Conservation (phyloP, 2,797 vertebrate genomes). For the Syndactyla subalaris region DNA sequence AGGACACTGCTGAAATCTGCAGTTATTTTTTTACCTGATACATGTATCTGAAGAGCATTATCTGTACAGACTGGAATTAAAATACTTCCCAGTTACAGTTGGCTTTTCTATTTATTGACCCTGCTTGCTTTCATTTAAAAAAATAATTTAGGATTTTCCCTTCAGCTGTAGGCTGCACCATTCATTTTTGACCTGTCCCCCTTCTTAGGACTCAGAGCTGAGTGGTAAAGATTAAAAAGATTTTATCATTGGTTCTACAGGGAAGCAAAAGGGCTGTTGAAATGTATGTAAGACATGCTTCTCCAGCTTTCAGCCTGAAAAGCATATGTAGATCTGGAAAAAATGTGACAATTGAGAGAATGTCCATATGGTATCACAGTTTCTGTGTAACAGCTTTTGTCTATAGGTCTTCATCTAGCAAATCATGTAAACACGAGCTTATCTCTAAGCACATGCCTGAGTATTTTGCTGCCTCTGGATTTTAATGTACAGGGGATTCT, state of each 20-base stretch:
- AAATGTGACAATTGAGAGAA: background rate
- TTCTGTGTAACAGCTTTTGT: background rate
- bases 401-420: slow-evolving; percentile 2
- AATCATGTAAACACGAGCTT: background rate
- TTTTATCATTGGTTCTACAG: background rate
- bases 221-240: background rate
- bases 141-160: background rate
- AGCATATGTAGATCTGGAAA: background rate
- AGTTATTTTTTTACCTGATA: slow-evolving; percentile 23
- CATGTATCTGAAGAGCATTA: background rate
- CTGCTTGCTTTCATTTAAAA: background rate
- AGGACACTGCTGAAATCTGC: background rate
- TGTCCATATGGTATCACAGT: background rate
- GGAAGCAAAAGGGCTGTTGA: background rate
- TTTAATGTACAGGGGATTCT: background rate
- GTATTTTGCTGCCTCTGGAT: slow-evolving; percentile 31
- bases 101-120: background rate
- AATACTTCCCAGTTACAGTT: background rate
- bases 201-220: background rate
- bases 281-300: background rate
- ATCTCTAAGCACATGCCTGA: background rate
- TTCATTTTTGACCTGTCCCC: background rate
- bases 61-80: background rate
- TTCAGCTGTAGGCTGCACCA: background rate
- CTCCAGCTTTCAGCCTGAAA: background rate